Conservation (phyloP, 1,140 invertebrate species). For the Drosophila ercepeae region DNA sequence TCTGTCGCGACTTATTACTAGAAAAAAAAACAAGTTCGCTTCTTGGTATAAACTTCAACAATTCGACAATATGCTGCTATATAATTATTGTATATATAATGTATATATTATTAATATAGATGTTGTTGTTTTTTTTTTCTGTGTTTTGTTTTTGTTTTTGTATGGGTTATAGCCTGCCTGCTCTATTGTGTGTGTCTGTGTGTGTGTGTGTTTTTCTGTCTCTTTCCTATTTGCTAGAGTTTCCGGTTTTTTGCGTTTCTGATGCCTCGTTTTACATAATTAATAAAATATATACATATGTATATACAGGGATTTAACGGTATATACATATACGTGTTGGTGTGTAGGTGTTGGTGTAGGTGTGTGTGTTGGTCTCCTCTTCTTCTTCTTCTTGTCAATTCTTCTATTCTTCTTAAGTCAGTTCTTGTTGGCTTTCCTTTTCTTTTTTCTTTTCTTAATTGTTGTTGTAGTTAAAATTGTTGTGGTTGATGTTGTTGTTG, state of each 20-base stretch:
- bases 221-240: slow-evolving; percentile 62
- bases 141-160: slow-evolving; percentile 37
- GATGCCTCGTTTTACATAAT: slow-evolving; percentile 72
- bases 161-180: slow-evolving; percentile 55
- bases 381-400: slow-evolving; percentile 9
- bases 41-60: slow-evolving; percentile 76
- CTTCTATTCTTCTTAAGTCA: slow-evolving; percentile 53
- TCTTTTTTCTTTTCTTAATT: slow-evolving; percentile 43
- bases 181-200: slow-evolving; percentile 45
- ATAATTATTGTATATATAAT: slow-evolving; percentile 48
- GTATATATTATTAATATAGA: slow-evolving; percentile 42
- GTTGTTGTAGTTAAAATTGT: slow-evolving; percentile 65
- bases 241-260: slow-evolving; percentile 29
- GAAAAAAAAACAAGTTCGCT: slow-evolving; percentile 68
- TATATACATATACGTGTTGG: slow-evolving; percentile 48
- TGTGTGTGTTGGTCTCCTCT: slow-evolving; percentile 15
- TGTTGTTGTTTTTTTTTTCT: slow-evolving; percentile 39
- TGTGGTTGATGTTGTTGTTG: slow-evolving; percentile 33
- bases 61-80: slow-evolving; percentile 69
- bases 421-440: slow-evolving; percentile 55
- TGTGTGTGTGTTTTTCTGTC: slow-evolving; percentile 35
- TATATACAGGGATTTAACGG: slow-evolving; percentile 59
- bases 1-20: slow-evolving; percentile 13
- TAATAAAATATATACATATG: slow-evolving; percentile 81
- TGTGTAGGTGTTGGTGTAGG: slow-evolving; percentile 35